Conservation (phyloP, 2,888 invertebrate species). For the Acanthosepion esculentum region DNA sequence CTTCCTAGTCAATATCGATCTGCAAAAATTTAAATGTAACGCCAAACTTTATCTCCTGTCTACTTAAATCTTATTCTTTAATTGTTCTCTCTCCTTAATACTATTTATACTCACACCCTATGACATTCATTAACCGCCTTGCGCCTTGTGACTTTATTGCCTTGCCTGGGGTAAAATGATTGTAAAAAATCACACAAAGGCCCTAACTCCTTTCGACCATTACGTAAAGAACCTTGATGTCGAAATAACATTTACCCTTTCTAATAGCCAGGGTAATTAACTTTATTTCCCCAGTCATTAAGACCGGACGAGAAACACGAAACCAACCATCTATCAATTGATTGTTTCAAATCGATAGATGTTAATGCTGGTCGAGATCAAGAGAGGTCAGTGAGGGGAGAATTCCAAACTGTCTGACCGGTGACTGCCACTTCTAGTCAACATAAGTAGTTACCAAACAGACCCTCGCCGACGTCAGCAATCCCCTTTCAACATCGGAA, state of each 20-base stretch:
- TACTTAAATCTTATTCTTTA: too few relatives aligned
- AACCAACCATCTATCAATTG: neutral
- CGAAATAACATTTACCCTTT: neutral
- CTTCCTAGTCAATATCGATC: too few relatives aligned
- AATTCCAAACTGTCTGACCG: neutral
- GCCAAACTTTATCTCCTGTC: too few relatives aligned
- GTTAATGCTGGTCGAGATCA: neutral
- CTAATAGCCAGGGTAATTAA: neutral
- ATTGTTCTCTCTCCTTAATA: too few relatives aligned
- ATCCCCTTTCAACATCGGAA: neutral
- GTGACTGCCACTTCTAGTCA: neutral
- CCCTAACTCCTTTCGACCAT: neutral
- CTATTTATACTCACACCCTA: too few relatives aligned
- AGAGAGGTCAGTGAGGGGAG: neutral
- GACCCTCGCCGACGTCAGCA: neutral
- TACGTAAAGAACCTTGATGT: neutral
- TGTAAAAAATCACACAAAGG: too few relatives aligned
- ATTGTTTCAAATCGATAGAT: neutral
- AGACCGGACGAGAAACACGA: neutral
- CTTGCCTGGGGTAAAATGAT: too few relatives aligned
- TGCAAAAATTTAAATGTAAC: too few relatives aligned
- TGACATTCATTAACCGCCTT: too few relatives aligned
- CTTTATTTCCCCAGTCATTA: neutral
- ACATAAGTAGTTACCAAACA: neutral
- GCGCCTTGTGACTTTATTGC: too few relatives aligned